Evolutionary conservation across 2,113 vertebrate genomes (phyloP), one percentile per base, ranked within the genome.

Genomic region (Progne subis): DNA sequence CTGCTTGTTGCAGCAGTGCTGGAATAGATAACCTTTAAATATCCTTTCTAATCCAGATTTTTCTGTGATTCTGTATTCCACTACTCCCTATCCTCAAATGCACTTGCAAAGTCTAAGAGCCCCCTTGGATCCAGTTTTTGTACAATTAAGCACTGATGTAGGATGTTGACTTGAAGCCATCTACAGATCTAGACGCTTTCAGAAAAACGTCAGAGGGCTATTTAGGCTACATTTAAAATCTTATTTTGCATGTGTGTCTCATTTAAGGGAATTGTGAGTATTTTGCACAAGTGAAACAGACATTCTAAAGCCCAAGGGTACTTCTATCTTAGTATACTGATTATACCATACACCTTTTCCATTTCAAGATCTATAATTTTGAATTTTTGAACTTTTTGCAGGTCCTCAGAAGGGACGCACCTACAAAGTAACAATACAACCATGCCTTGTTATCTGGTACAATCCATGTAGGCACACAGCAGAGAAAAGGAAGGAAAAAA

Each of bases 101-200:
- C n/a, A n/a, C 46, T 11, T 34, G 24, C 9, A n/a, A 74, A 49
- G 37, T 11, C 43, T 12, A 37, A 17, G 28, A 57, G 9, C 7
- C 57, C 52, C 31, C n/a, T 4, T 31, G 11, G 65, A 56, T 34
- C 10, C 60, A 81, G 43, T 25, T 65, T 43, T 44, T 28, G 12
- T 4, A 44, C 2, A 25, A 34, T 14, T 52, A 19, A 52, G 69
- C 4, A 6, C 0, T 5, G 56, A 56, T 4, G 7, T 2, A 61
- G 60, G 11, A 47, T 0, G 0, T 2, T 63, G 14, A 47, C 23
- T 4, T 41, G 18, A 86, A 76, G 39, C 18, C 5, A 80, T 12
- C 23, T 76, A 25, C 6, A 47, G 7, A 72, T 12, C 18, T 8
- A 47, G 17, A 8, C 39, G 11, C n/a, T 47, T 56, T 37, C 49